Evolutionary conservation across 2,888 invertebrate genomes (phyloP).

Genomic region (Drosophila subsilvestris): DNA sequence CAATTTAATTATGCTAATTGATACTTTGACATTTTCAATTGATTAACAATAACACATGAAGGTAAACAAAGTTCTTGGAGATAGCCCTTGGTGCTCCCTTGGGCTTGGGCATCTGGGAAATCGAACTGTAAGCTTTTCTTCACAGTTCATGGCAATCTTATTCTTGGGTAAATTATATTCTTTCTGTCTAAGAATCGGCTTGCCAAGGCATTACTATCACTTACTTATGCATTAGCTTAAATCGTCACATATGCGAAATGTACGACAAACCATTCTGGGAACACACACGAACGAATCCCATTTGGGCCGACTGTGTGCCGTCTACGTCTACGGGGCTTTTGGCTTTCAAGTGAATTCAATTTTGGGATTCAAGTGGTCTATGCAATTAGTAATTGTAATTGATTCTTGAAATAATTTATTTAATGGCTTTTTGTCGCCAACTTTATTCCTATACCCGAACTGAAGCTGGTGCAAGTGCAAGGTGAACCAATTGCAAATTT

Average conservation of each 20-base stretch:
- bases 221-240: conserved; percentile 73
- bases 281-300: conserved; percentile 9
- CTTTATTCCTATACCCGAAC: conserved; percentile 9
- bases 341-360: conserved; percentile 68
- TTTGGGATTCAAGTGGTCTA: conserved; percentile 74
- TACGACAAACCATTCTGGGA: no score
- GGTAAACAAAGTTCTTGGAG: no score
- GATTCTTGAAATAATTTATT: conserved; percentile 75
- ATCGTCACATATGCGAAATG: conserved; percentile 63
- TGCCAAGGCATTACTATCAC: conserved; percentile 62
- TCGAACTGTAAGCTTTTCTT: no score
- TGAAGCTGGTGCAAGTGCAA: conserved; percentile 34
- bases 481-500: conserved; percentile 51
- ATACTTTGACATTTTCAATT: neutral
- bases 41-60: no score
- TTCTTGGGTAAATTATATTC: no score
- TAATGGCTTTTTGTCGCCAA: conserved; percentile 71
- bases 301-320: conserved; percentile 5
- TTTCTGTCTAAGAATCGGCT: conserved; percentile 30
- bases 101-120: no score
- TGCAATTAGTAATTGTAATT: conserved; percentile 77
- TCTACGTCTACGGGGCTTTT: conserved; percentile 9
- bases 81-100: no score
- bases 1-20: neutral
- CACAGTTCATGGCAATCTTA: no score